Conservation (phyloP, 1,140 invertebrate species). For the Saccostrea cuccullata region DNA sequence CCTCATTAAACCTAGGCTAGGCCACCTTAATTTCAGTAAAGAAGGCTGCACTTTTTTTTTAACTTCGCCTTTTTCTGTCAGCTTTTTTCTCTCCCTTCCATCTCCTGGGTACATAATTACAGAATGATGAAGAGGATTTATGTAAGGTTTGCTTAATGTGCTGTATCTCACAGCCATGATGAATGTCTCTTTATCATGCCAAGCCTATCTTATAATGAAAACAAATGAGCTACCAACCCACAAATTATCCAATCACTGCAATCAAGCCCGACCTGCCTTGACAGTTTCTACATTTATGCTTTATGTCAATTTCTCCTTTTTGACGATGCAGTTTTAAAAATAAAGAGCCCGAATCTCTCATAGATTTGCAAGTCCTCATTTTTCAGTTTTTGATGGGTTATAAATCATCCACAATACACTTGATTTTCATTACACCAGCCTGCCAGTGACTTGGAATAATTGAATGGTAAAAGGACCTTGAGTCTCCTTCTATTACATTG, state of each 20-base stretch:
- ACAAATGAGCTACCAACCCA: slow-evolving; percentile 59
- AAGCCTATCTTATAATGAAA: slow-evolving; percentile 69
- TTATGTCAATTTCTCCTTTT: slow-evolving; percentile 20
- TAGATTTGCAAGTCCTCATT: slow-evolving; percentile 23
- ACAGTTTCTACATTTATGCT: slow-evolving; percentile 24
- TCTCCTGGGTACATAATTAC: slow-evolving; percentile 36
- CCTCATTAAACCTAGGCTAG: not conserved
- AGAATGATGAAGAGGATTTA: slow-evolving; percentile 51
- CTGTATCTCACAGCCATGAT: slow-evolving; percentile 55
- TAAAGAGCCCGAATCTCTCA: not conserved
- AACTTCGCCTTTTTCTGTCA: not conserved
- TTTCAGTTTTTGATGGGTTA: slow-evolving; percentile 22
- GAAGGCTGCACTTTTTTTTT: not conserved
- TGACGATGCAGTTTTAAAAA: not conserved
- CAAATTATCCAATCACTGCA: slow-evolving; percentile 33
- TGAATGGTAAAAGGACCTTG: not conserved
- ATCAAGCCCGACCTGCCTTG: slow-evolving; percentile 14
- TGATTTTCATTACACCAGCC: slow-evolving; percentile 17
- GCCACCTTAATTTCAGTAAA: not conserved
- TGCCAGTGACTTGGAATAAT: slow-evolving; percentile 12
- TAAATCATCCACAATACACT: slow-evolving; percentile 32
- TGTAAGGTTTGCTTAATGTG: slow-evolving; percentile 58
- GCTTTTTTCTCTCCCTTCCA: not conserved
- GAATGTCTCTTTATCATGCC: slow-evolving; percentile 67
- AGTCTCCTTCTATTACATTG: not conserved